These are phyloP conservation scores for Hoplostethus mediterraneus DNA, from an alignment of 2,797 vertebrate species.

Conservation along the genomic window DNA sequence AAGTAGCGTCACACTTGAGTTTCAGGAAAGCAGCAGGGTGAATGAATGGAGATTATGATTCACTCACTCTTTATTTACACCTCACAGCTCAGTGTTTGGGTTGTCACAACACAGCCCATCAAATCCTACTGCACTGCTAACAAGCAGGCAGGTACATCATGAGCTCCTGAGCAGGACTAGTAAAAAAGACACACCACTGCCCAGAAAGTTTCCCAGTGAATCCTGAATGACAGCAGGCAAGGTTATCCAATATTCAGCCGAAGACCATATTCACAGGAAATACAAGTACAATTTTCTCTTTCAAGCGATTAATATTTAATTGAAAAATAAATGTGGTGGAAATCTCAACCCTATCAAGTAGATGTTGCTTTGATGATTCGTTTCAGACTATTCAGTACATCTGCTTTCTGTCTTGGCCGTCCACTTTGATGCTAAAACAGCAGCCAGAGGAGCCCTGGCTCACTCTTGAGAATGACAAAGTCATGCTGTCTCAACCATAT, in stretches of 20 bases:
- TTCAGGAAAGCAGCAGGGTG: too few relatives aligned
- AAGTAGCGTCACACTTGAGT: not conserved
- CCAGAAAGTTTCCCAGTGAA: slow-evolving; percentile 36
- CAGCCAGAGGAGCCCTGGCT: slow-evolving; percentile 12
- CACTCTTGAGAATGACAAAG: not conserved
- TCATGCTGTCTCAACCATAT: slow-evolving; percentile 23
- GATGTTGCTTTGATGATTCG: slow-evolving; percentile 16
- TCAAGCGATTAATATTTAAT: slow-evolving; percentile 24
- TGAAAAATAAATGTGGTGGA: not conserved
- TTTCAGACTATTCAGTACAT: slow-evolving; percentile 5
- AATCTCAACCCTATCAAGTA: slow-evolving; percentile 25
- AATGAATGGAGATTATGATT: slow-evolving; percentile 23
- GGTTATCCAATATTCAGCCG: slow-evolving; percentile 6
- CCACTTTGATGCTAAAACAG: slow-evolving; percentile 15
- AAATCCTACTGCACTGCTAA: slow-evolving; percentile 32
- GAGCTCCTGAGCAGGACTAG: slow-evolving; percentile 12
- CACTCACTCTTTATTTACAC: slow-evolving; percentile 30
- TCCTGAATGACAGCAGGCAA: not conserved
- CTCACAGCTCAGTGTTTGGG: slow-evolving; percentile 3
- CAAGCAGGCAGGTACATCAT: slow-evolving; percentile 32
- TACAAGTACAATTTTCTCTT: not conserved
- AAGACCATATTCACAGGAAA: slow-evolving; percentile 7
- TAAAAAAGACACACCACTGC: not conserved
- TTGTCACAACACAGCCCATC: slow-evolving; percentile 26
- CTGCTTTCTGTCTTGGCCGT: slow-evolving; percentile 1